Base-by-base conservation (phyloP, 2,797 vertebrate species). In the Leptoclinus maculatus region DNA sequence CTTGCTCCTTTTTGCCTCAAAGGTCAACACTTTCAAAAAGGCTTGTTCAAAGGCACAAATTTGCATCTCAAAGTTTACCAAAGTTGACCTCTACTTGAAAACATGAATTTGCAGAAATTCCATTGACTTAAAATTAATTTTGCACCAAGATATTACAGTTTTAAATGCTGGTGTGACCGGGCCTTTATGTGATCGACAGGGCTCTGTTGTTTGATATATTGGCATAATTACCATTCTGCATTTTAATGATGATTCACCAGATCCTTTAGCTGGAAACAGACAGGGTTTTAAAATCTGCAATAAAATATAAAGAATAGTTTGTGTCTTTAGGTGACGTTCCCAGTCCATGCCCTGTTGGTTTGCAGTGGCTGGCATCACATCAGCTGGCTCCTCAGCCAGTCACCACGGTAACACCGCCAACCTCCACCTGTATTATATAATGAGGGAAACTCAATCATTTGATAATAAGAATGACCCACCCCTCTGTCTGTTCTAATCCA, bases 371-470 rank as follows among this genome's bases (percentile, higher is more conserved):
- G 96, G 96, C 93, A 94, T 53, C 93, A 97, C 80, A 89, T 97
- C 84, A 96, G 93, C 87, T 97, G 96, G 97, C 92, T 97, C 53
- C 95, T 97, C 67, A 93, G 81, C 77, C 96, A 95, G 63, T 96
- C 96, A 0, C 75, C 95, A 68, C 93, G 96, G 96, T 97, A 92
- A 94, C 69, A 25, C 32, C 66, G 36, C 74, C 19, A 38, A 10
- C 43, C 25, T 69, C 32, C 45, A 59, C 1, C 29, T 43, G 12
- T 59, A 43, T 16, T 8, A 34, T 19, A 8, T 16, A 59, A 39
- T 23, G 9, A 60, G 12, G 25, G 14, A 21, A 63, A 70, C 29
- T 29, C 27, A 66, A 12, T 54, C 10, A 34, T n/a, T 66, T 66
- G 58, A 29, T 29, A 16, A n/a, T 58, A 34, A 67, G 27, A 43